These are phyloP conservation scores for Marisa cornuarietis DNA, from an alignment of 1,140 invertebrate species.

Conservation along the genomic window DNA sequence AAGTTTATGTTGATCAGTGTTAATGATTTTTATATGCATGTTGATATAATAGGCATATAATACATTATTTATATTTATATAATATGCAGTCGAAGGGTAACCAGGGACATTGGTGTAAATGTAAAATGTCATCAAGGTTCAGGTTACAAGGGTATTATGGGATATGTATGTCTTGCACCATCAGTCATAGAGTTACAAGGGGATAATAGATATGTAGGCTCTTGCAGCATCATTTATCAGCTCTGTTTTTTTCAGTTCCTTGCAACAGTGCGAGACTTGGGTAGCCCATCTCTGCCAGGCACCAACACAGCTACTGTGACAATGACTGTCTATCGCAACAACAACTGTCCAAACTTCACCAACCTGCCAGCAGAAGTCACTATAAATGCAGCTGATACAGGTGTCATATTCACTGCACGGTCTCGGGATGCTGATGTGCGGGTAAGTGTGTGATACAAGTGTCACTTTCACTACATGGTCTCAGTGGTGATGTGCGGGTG, in stretches of 20 bases:
- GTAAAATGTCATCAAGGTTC: too few species aligned
- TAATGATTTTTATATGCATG: too few species aligned
- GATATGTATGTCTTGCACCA: too few species aligned
- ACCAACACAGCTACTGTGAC: conserved; percentile 77
- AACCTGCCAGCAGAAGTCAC: conserved; percentile 29
- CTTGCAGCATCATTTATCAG: too few species aligned
- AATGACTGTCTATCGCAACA: conserved; percentile 83
- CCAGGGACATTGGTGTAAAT: too few species aligned
- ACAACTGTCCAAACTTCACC: conserved; percentile 68
- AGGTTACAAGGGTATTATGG: too few species aligned
- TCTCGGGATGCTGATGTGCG: conserved; percentile 35
- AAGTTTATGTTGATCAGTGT: too few species aligned
- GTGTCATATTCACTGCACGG: conserved; percentile 24
- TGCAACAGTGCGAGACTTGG: conserved; percentile 40
- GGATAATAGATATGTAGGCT: too few species aligned
- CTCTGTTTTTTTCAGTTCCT: conserved; percentile 28
- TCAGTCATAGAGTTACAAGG: too few species aligned
- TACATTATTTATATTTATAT: too few species aligned
- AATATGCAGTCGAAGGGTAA: too few species aligned
- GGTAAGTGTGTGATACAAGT: conserved; percentile 34
- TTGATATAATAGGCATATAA: too few species aligned
- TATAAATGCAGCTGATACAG: conserved; percentile 23
- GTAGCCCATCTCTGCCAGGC: conserved; percentile 32
- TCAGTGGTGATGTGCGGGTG: background rate
- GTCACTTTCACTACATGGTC: background rate